Percentiles rank a stretch among this genome's conserved stretches.
Evolutionary conservation across 1,140 invertebrate genomes (phyloP).

Genomic region (Probaryconus sp.): DNA sequence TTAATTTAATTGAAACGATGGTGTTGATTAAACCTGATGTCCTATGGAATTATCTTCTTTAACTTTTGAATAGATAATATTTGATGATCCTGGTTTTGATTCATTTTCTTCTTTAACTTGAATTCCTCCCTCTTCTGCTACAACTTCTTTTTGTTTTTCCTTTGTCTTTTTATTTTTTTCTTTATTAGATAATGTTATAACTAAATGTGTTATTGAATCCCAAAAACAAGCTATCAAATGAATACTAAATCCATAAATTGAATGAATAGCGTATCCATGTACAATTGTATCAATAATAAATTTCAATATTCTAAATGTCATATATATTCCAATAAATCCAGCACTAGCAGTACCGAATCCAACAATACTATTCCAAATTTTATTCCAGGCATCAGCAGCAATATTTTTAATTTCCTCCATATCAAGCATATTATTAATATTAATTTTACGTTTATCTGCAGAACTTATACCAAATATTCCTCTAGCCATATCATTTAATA

Average conservation of each 20-base stretch:
- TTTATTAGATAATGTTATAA: no score
- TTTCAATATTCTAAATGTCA: conserved; percentile 13
- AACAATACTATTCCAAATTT: conserved; percentile 22
- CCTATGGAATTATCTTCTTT: no score
- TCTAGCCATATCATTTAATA: conserved; percentile 1
- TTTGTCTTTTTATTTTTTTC: no score
- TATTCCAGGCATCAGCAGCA: conserved; percentile 7
- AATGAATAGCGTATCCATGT: conserved; percentile 29
- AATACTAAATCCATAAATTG: conserved; percentile 39
- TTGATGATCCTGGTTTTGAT: no score
- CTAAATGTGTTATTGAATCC: conserved; percentile 27
- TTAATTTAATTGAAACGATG: no score
- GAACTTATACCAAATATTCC: neutral
- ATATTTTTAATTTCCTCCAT: neutral
- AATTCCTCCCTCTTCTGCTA: no score
- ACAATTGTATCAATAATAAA: conserved; percentile 18
- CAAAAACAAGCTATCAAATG: conserved; percentile 28
- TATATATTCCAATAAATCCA: conserved; percentile 34
- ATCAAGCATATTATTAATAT: neutral
- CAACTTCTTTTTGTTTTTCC: no score
- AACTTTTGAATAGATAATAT: no score
- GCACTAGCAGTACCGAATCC: conserved; percentile 35
- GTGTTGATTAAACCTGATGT: no score
- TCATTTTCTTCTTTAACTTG: no score
- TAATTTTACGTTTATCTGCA: neutral